Base-by-base conservation (phyloP, 1,140 invertebrate genomes). In the Agrilus planipennis region DNA sequence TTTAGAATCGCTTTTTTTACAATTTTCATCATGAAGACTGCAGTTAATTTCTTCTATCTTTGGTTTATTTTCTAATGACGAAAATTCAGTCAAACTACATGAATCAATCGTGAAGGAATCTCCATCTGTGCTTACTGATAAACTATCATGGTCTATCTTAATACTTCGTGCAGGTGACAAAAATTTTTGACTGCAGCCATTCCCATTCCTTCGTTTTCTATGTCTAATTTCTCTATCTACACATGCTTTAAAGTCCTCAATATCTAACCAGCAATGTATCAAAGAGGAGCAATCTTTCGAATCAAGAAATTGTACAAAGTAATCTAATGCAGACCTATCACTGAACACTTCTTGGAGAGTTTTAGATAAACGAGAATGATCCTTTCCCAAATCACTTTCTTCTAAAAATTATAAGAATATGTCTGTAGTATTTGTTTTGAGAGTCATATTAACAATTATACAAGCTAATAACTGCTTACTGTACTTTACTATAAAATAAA, bases 301-400 rank as follows among this genome's bases (percentile, higher is more conserved):
- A 20, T 84, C 79, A 67, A 85, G 69, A 57, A 72, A 85, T 45
- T 84, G 77, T 20, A 84, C 74, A 52, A 84, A 82, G 52, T 78
- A 81, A 5, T 72, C 69, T 5, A 84, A 55, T n/a, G 77, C 79
- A 55, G 71, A 68, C 50, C 79, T 75, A 51, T 85, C 81, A 14
- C 64, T 57, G 1, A 86, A 58, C 39, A 83, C 73, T 42, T 83
- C 74, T 11, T 60, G 49, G 12, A 85, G 57, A 3, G 72, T 72
- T 60, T 78, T 79, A 0, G 72, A 77, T 5, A 82, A 57, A 12
- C 66, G 63, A 5, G 77, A 79, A 21, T 50, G 44, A 39, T 55
- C 53, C 22, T 49, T 51, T 11, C 39, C 44, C 4, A 41, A 32
- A 27, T 50, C 50, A 34, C 42, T 41, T 22, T 53, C 49, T 25